Conservation (phyloP, 2,888 invertebrate genomes). For the Caenorhabditis sulstoni region DNA sequence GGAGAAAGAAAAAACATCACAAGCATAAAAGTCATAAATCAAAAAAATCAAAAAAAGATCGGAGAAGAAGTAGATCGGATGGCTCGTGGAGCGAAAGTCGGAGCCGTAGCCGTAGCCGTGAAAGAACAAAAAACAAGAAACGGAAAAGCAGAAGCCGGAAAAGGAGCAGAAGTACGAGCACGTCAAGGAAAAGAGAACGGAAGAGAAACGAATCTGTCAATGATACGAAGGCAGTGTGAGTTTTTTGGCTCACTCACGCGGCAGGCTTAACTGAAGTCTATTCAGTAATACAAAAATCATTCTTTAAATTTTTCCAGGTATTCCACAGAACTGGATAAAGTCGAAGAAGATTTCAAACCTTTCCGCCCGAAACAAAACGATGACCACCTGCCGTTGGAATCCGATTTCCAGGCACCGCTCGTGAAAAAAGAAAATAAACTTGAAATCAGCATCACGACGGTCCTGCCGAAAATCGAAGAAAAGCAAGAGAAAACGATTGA, state of each 20-base stretch:
- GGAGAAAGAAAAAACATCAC: slow-evolving; percentile 23
- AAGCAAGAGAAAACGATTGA: slow-evolving; percentile 13
- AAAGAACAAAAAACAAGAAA: slow-evolving; percentile 18
- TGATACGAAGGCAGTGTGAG: slow-evolving; percentile 7
- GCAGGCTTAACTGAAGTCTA: no score
- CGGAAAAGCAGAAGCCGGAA: slow-evolving; percentile 18
- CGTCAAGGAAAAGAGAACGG: not conserved
- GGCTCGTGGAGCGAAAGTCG: slow-evolving; percentile 20
- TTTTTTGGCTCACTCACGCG: no score
- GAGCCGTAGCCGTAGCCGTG: slow-evolving; percentile 18
- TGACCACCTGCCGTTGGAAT: slow-evolving; percentile 1
- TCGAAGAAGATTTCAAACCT: not conserved
- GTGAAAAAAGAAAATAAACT: slow-evolving; percentile 24
- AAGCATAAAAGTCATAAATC: slow-evolving; percentile 39
- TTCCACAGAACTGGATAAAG: not conserved
- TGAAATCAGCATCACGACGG: slow-evolving; percentile 17
- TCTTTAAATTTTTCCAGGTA: no score
- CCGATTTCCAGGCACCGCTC: not conserved
- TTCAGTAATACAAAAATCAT: no score
- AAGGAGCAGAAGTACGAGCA: not conserved
- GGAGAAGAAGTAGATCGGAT: slow-evolving; percentile 26
- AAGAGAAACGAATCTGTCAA: not conserved
- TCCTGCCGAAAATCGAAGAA: slow-evolving; percentile 15
- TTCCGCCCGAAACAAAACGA: not conserved
- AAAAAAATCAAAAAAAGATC: slow-evolving; percentile 40